Percentiles rank a stretch among this genome's conserved stretches.
phyloP scores from a whole-genome alignment of 2,888 invertebrate species.

The Microctonus aethiopoides region DNA sequence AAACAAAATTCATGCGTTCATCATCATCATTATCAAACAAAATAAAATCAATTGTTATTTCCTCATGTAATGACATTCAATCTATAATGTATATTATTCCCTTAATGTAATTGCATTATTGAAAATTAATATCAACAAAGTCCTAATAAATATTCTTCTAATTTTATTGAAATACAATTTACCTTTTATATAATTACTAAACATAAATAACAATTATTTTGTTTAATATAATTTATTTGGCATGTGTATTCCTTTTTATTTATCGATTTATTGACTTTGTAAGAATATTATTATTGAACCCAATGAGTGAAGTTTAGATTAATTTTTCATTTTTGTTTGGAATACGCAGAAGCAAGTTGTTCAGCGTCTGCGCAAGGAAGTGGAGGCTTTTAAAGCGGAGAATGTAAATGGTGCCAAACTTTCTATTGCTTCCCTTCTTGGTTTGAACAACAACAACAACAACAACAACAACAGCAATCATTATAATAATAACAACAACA shows the following conservation, averaged over 20 bases:
- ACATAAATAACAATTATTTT: too few relatives aligned
- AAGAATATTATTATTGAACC: conserved; percentile 33
- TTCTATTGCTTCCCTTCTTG: conserved; percentile 56
- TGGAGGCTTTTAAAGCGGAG: conserved; percentile 69
- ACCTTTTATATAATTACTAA: neutral
- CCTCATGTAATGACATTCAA: too few relatives aligned
- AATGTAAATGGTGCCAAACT: conserved; percentile 58
- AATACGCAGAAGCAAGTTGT: conserved; percentile 70
- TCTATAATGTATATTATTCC: too few relatives aligned
- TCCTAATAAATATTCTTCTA: neutral
- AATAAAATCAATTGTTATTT: conserved; percentile 14
- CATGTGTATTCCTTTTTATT: neutral
- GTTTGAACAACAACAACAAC: conserved; percentile 59
- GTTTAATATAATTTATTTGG: too few relatives aligned
- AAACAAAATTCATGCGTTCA: neutral
- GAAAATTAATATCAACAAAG: neutral
- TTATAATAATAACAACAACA: conserved; percentile 47
- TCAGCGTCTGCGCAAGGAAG: conserved; percentile 70
- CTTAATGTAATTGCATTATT: neutral
- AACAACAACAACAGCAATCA: conserved; percentile 53
- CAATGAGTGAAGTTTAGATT: conserved; percentile 43
- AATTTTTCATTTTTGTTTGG: conserved; percentile 25
- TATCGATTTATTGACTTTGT: too few relatives aligned
- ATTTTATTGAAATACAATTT: neutral
- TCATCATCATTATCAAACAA: conserved; percentile 17